A percentile compares a stretch with the other conserved stretches of the same genome.
Conservation (phyloP, 2,888 invertebrate species). For the Notocelia uddmanniana region DNA sequence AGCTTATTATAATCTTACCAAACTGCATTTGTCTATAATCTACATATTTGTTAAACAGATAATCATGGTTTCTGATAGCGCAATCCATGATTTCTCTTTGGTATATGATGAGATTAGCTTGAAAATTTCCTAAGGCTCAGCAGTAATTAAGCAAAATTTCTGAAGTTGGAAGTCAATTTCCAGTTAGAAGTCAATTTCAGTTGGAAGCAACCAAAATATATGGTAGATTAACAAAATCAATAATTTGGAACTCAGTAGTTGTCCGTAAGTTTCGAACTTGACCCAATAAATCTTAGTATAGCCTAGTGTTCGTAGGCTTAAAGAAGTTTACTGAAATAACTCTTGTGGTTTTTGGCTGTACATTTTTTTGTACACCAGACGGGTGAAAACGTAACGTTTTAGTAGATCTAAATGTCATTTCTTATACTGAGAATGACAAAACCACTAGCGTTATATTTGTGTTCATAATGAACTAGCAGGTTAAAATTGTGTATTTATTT, state of each 20-base stretch:
- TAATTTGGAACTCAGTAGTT: conserved; percentile 16
- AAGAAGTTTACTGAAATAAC: background rate
- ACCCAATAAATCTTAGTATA: background rate
- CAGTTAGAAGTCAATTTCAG: conserved; percentile 34
- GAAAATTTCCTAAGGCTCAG: conserved; percentile 26
- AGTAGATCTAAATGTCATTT: too few species aligned
- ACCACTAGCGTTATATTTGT: too few species aligned
- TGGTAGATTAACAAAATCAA: conserved; percentile 38
- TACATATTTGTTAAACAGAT: background rate
- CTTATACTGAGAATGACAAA: too few species aligned
- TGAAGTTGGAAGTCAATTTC: conserved; percentile 31
- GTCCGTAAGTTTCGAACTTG: background rate
- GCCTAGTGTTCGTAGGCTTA: background rate
- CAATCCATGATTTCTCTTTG: conserved; percentile 17
- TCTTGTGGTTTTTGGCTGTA: too few species aligned
- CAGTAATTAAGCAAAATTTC: conserved; percentile 29
- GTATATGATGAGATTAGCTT: conserved; percentile 26
- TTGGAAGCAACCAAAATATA: conserved; percentile 28
- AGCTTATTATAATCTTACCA: background rate
- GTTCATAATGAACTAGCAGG: background rate
- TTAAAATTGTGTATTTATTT: background rate
- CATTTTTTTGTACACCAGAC: too few species aligned
- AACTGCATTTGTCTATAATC: background rate
- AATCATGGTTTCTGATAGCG: background rate
- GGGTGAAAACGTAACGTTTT: too few species aligned